Base-by-base conservation (phyloP, 2,888 invertebrate species). In the Poecilus cupreus region DNA sequence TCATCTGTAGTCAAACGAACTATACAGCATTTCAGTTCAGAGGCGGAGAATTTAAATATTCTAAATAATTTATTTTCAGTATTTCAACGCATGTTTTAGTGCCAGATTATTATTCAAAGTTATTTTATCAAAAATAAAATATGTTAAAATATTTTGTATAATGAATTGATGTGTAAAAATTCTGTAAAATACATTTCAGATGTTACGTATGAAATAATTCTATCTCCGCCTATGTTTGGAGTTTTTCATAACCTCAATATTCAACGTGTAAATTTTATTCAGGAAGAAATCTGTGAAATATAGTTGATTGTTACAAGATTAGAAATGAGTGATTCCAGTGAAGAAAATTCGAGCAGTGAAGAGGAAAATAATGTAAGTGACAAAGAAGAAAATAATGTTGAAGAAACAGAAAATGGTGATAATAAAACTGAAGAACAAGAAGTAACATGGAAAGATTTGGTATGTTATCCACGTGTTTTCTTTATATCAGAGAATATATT, bases 401-500 rank as follows among this genome's bases (percentile, higher is more conserved):
- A 24, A 37, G 68, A 82, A 79, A 83, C 49, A 54, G 76, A 82
- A n/a, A 51, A 72, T 68, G 81, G 80, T 32, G 43, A 46, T 10
- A 83, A 83, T 39, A 84, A 84, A 2, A 84, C 87, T 68, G 87
- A 87, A 18, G 85, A 87, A 75, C 82, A 82, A n/a, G 84, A 84
- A 57, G 83, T 89, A 5, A 88, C 91, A 0, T 92, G 92, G 90
- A 89, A 91, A 84, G 91, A 92, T 86, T 88, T 92, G 86, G 92
- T 92, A 89, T 87, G 46, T 11, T 39, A 20, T 82, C 57, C 85
- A 84, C 83, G 84, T 85, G 84, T 83, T 80, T 46, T 43, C 11
- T 54, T 11, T 20, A 70, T 37, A 22, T 57, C 57, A 32, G n/a
- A 80, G 10, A 37, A 32, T 20, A 24, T 43, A 11, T 64, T 64